Evolutionary conservation across 2,113 vertebrate genomes (phyloP).

Genomic region (Dromas ardeola): DNA sequence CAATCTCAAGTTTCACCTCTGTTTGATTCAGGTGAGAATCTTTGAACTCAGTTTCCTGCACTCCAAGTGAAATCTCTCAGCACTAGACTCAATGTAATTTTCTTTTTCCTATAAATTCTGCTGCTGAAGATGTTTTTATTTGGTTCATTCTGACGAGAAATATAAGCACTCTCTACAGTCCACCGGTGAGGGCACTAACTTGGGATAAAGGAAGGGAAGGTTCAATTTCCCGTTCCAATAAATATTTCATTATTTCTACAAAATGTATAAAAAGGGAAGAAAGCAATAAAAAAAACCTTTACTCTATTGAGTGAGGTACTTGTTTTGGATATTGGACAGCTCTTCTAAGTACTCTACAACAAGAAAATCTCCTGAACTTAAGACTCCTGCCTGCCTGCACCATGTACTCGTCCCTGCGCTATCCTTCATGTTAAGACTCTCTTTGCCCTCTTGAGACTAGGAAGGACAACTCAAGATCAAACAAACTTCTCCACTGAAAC

Average conservation of each 20-base stretch:
- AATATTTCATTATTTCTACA: neutral
- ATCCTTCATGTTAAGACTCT: neutral
- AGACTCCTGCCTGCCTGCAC: neutral
- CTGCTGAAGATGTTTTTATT: neutral
- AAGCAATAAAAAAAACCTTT: neutral
- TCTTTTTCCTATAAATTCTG: neutral
- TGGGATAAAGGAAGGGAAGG: neutral
- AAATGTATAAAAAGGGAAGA: neutral
- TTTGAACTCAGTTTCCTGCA: neutral
- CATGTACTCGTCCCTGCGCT: fast-evolving
- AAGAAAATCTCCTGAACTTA: neutral
- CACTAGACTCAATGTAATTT: neutral
- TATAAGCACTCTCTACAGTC: neutral
- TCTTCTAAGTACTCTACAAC: neutral
- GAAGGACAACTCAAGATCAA: neutral
- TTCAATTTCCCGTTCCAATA: neutral
- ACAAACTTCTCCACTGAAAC: neutral
- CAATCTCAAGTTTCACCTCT: neutral
- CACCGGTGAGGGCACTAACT: neutral
- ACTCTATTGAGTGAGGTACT: neutral
- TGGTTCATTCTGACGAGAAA: neutral
- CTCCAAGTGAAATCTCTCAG: neutral
- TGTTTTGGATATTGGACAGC: neutral
- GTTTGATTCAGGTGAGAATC: neutral
- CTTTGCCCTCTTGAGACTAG: neutral